Evolutionary conservation across 1,140 invertebrate genomes (phyloP), one percentile per base, ranked within the genome.

Genomic region (Lucilia sericata): DNA sequence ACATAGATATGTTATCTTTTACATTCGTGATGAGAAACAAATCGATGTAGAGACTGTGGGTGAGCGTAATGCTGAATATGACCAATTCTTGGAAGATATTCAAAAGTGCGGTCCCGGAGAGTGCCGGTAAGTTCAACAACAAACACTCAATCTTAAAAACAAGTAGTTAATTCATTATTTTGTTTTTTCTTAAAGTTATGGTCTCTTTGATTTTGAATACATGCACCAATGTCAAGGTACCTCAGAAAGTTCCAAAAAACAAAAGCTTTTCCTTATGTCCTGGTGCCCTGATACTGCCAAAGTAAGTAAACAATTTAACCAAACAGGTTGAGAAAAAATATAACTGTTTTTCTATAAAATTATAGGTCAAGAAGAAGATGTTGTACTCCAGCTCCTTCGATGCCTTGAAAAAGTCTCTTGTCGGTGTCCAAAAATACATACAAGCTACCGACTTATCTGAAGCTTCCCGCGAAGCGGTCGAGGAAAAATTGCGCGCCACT

Each of bases 371-470:
- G 94, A 98, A 98, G 96, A 99, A 99, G 95, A 99, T 99, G 98
- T 95, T 99, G 94, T 99, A 99, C 93, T 98, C 98, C 86, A 96
- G 96, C 94, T 98, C 97, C 88, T 99, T 98, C 91, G 97, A 98
- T 92, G 97, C 97, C 87, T 93, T 99, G 87, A 98, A 98, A 93
- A 98, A 98, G 91, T 97, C 97, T 85, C 93, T 99, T 88, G 96
- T 98, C 85, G 98, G 98, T 88, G 96, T 99, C 88, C 97, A 98
- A 92, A 98, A 98, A 93, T 98, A 98, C 93, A 97, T 99, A 92
- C 98, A 99, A 93, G 96, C 97, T 88, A 98, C 96, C 88, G 97
- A 98, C 91, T 93, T 96, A 88, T 96, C 96, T 86, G 97, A 97
- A 93, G 96, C 96, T 86, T 97, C 96, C 84, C 95, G 96, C 87